Percentiles rank a stretch among this genome's conserved stretches.
Evolutionary conservation across 1,140 invertebrate genomes (phyloP).

Genomic region (Arctopsyche grandis): DNA sequence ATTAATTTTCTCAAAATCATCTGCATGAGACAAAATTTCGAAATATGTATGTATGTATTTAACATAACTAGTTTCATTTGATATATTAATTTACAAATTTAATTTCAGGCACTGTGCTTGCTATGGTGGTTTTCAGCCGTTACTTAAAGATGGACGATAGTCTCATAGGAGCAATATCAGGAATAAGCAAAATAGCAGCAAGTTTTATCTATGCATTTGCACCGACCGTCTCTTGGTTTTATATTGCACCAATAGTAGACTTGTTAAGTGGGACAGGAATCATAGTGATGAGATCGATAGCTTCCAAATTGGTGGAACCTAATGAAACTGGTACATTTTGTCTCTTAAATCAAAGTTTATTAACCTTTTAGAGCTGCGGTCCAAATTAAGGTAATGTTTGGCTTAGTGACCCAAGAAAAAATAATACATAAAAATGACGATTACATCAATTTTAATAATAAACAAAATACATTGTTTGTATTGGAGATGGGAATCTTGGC

Average conservation of each 20-base stretch:
- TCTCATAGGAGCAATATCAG: slow-evolving; percentile 61
- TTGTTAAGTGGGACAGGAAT: slow-evolving; percentile 67
- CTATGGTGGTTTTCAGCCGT: slow-evolving; percentile 61
- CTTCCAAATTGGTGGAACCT: slow-evolving; percentile 68
- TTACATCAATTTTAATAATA: too few species aligned
- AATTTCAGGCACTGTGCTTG: slow-evolving; percentile 61
- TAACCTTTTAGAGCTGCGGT: background rate
- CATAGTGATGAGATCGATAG: slow-evolving; percentile 67
- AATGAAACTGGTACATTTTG: slow-evolving; percentile 62
- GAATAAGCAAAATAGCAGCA: slow-evolving; percentile 59
- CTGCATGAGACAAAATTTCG: too few species aligned
- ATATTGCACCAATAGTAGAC: slow-evolving; percentile 63
- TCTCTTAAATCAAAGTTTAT: background rate
- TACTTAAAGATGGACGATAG: slow-evolving; percentile 61
- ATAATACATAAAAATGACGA: too few species aligned
- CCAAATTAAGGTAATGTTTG: too few species aligned
- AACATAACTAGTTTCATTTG: too few species aligned
- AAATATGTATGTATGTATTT: too few species aligned
- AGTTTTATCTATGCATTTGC: slow-evolving; percentile 61
- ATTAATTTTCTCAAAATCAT: too few species aligned
- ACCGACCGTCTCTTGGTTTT: slow-evolving; percentile 60
- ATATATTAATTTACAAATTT: too few species aligned
- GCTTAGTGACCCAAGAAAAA: too few species aligned
- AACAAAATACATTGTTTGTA: too few species aligned
- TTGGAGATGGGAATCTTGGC: too few species aligned